Base-by-base conservation (phyloP, 2,797 vertebrate genomes). In the Syndactyla subalaris region DNA sequence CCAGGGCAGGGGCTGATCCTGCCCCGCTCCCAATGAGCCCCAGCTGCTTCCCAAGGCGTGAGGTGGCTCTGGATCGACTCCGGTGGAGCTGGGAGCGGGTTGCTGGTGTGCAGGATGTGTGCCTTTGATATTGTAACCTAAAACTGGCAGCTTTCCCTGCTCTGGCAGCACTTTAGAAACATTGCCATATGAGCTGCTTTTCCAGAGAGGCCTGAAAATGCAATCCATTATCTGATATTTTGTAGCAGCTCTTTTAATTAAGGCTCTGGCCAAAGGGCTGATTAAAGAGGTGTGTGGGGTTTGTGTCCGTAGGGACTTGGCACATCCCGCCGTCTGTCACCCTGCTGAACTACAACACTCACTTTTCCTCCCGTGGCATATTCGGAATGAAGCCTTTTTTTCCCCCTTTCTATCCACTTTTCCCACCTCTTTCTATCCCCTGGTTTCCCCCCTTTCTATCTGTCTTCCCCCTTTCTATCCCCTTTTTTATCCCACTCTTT, bases 191-290 rank as follows among this genome's bases (percentile, higher is more conserved):
- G 82, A 95, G 90, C 93, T 65, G 86, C 49, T 71, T 71, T 88
- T 77, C 84, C 92, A 63, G 78, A 82, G 79, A 81, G 91, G 74
- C 92, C 93, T 90, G 91, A 92, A 92, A 95, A 92, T 27, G 89
- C 95, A 63, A 89, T 82, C 95, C 71, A 27, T 55, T 29, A 95
- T 95, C 94, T 94, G 96, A 93, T 90, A 73, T 49, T 51, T 68
- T 39, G 55, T 57, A 91, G 93, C 81, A 80, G 89, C 77, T 65
- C 81, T 96, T 97, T 94, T 88, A 93, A 97, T 96, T 78, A 91
- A 90, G 84, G 74, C 78, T 68, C 73, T 57, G 93, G 92, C 94
- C 74, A 4, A 54, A 26, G 85, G 63, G 85, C 85, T 83, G 83
- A 10, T 63, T 32, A 59, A 16, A 32, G 85, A 77, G 89, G 88